Percentiles rank a stretch among this genome's conserved stretches.
Evolutionary conservation across 2,888 invertebrate genomes (phyloP).

Genomic region (Bembecia ichneumoniformis): DNA sequence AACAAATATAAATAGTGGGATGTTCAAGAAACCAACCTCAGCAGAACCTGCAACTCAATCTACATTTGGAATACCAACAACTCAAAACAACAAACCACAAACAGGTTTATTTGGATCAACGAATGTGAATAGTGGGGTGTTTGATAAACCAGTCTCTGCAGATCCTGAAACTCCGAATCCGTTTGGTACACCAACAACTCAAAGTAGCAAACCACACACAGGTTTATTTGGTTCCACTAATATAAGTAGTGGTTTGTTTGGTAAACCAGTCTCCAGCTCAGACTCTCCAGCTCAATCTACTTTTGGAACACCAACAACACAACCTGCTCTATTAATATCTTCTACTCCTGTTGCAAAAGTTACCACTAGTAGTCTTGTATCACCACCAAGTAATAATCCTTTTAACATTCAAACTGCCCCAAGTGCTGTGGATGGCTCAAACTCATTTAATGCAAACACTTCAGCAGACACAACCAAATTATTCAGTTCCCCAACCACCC

Average conservation of each 20-base stretch:
- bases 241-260: no score
- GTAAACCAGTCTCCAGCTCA: no score
- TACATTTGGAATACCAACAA: background rate
- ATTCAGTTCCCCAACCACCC: background rate
- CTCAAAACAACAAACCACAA: no score
- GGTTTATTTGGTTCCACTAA: no score
- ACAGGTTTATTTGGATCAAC: no score
- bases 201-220: background rate
- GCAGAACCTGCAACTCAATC: no score
- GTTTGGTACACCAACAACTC: background rate
- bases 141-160: no score
- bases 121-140: no score
- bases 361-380: background rate
- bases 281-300: background rate
- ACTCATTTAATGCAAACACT: background rate
- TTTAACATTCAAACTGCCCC: constrained; percentile 38
- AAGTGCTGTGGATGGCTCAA: constrained; percentile 7
- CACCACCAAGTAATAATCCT: constrained; percentile 24
- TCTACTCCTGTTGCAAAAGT: background rate
- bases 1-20: no score
- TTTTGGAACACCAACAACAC: background rate
- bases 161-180: background rate
- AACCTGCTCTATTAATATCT: background rate
- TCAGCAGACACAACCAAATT: background rate
- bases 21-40: no score